Conservation (phyloP, 2,113 vertebrate genomes). For the Sarotherodon lohbergeri region DNA sequence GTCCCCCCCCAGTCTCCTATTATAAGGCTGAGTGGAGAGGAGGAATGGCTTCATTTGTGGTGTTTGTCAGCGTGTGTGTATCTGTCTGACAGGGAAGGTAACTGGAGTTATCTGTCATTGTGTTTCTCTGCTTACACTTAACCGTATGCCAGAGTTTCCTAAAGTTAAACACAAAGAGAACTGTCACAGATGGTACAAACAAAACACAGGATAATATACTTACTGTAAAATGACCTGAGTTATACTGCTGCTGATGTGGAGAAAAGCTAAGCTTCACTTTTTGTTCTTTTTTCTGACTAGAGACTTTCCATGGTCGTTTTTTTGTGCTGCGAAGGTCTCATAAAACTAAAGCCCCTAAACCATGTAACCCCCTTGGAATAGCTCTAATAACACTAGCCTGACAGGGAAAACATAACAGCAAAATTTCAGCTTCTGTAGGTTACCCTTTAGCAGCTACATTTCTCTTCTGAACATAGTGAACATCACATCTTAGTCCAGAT, state of each 20-base stretch:
- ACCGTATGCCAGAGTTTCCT: neutral
- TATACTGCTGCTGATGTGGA: neutral
- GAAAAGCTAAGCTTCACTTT: neutral
- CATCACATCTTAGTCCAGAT: neutral
- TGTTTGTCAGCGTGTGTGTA: conserved; percentile 10
- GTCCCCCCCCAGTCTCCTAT: conserved; percentile 45
- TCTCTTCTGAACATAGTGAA: neutral
- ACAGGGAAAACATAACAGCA: neutral
- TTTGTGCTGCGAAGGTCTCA: neutral
- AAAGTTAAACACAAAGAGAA: neutral
- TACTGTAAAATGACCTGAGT: neutral
- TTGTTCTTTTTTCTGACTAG: neutral
- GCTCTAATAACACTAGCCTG: neutral
- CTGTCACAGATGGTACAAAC: neutral
- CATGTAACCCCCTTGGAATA: neutral
- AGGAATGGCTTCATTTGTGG: conserved; percentile 49
- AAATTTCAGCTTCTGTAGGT: neutral
- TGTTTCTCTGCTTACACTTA: neutral
- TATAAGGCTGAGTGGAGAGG: conserved; percentile 57
- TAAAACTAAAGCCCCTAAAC: neutral
- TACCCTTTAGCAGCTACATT: neutral
- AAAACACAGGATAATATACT: neutral
- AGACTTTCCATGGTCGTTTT: neutral
- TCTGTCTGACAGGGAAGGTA: neutral
- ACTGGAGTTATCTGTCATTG: neutral